Evolutionary conservation across 2,113 vertebrate genomes (phyloP).

Genomic region (Chloebia gouldiae): DNA sequence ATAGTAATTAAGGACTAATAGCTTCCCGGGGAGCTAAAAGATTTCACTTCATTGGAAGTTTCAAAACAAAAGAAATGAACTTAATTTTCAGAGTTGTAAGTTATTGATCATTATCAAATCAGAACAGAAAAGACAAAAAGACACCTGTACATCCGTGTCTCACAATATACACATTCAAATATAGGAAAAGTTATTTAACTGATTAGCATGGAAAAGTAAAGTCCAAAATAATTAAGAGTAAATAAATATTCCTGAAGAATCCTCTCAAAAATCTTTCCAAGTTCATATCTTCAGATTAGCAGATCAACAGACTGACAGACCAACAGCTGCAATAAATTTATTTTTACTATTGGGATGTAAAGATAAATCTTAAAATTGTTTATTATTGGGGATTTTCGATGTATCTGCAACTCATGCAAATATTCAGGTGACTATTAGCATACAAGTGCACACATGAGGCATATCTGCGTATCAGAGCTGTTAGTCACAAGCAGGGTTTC

Average conservation of each 20-base stretch:
- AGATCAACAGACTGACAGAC: neutral
- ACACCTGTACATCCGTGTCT: neutral
- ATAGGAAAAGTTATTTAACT: neutral
- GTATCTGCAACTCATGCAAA: neutral
- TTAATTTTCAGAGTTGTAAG: neutral
- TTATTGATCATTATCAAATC: neutral
- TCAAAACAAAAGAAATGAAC: neutral
- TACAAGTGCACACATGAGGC: neutral
- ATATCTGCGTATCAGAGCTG: neutral
- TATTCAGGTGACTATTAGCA: neutral
- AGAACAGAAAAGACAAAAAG: neutral
- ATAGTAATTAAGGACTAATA: neutral
- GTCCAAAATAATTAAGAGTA: neutral
- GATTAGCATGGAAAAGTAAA: neutral
- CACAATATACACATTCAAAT: neutral
- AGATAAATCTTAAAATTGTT: neutral
- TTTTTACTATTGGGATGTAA: neutral
- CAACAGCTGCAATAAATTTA: rapidly evolving
- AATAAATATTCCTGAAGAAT: neutral
- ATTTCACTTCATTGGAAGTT: neutral
- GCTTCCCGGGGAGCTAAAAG: neutral
- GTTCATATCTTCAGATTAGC: neutral
- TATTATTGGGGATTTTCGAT: neutral
- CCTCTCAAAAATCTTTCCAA: neutral
- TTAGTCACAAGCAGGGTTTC: neutral